Evolutionary conservation across 2,888 invertebrate genomes (phyloP), one percentile per base, ranked within the genome.

Genomic region (Chrysotoxum bicinctum): DNA sequence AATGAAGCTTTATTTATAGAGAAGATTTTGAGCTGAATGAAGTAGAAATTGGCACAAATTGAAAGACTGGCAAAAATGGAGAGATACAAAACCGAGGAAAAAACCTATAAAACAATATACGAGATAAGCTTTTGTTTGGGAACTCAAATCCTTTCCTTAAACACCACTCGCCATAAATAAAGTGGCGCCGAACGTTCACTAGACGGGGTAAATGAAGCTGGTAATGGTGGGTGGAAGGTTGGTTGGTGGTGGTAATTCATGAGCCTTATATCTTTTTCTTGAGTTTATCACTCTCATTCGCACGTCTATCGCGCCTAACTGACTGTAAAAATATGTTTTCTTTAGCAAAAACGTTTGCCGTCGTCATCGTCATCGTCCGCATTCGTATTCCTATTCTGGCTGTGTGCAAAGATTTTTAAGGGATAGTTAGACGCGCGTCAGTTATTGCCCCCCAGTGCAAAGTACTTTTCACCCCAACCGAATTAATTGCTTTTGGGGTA

Each of bases 281-380:
- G 73, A 78, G 78, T 83, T 83, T 78, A 83, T 83, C 83, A 78
- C 83, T 74, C 73, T 83, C 73, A 74, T 78, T 83, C 78, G 73
- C 83, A 83, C 83, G 73, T 83, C 79, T 69, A 78, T 78, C 73
- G 69, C 68, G 83, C 78, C 78, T 83, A 78, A 74, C 83, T 83
- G 78, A 78, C 72, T 69, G 73, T 62, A 64, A 83, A 78, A 78
- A 82, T 78, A 82, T 82, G 78, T 62, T 58, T 66, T 66, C 72
- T 66, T n/a, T 58, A 72, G 60, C 10, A 66, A 82, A 76, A 58
- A 50, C 48, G 64, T 50, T n/a, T 81, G 56, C 19, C 58, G 7
- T 21, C 58, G n/a, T 26, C 40, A 1, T 60, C 23, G 37, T 16
- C 56, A 5, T 19, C 6, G 1, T 37, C 40, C 23, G 35, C 37